Percentiles rank a stretch among this genome's conserved stretches.
Conservation (phyloP, 2,113 vertebrate species). For the Gallinago media region DNA sequence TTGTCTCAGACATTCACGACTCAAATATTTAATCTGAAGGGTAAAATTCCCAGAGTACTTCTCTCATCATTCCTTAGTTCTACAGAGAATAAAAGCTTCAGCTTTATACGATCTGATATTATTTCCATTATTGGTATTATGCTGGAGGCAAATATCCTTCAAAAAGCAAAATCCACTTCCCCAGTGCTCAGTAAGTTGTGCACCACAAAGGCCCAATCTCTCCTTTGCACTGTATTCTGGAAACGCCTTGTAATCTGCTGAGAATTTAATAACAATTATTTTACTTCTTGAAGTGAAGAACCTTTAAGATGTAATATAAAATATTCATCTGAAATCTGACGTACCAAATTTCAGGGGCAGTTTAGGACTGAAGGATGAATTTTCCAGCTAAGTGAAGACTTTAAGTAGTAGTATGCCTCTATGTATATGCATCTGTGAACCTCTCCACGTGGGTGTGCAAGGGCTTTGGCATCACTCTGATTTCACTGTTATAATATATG, state of each 20-base stretch:
- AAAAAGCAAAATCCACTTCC: constrained; percentile 68
- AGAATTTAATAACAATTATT: constrained; percentile 78
- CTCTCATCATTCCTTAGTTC: constrained; percentile 77
- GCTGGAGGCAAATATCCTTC: constrained; percentile 84
- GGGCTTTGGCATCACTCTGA: background rate
- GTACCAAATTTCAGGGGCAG: background rate
- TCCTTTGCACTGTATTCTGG: constrained; percentile 46
- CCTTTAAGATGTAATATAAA: constrained; percentile 65
- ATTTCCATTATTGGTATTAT: constrained; percentile 83
- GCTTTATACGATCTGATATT: constrained; percentile 82
- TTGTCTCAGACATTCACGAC: constrained; percentile 78
- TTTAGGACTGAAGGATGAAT: constrained; percentile 41
- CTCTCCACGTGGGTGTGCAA: background rate
- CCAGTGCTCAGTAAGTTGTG: constrained; percentile 7
- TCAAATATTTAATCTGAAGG: constrained; percentile 86
- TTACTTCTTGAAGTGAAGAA: constrained; percentile 52
- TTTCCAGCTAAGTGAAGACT: constrained; percentile 31
- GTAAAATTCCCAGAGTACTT: constrained; percentile 79
- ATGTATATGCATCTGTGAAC: accelerated
- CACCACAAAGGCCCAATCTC: constrained; percentile 54
- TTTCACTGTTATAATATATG: background rate
- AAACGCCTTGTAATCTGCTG: constrained; percentile 68
- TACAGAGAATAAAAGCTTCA: constrained; percentile 78
- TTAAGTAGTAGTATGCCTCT: background rate
- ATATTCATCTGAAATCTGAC: constrained; percentile 53